phyloP scores from a whole-genome alignment of 2,113 vertebrate genomes.

The Myodes glareolus region DNA sequence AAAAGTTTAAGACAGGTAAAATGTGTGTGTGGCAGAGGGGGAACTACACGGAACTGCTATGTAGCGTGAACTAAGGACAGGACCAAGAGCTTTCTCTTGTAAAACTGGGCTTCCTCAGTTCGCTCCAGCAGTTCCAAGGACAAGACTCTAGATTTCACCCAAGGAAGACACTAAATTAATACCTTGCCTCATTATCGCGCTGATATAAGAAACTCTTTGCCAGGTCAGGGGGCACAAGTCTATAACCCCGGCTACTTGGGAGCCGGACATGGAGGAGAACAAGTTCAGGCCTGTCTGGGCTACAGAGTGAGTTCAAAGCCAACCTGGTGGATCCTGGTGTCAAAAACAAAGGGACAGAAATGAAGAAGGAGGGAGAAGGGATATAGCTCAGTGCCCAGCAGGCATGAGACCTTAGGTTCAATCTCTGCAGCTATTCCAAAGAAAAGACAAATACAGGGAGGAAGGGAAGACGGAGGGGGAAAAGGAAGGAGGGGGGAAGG shows the following conservation, averaged over 20 bases:
- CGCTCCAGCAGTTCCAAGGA: neutral
- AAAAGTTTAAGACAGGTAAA: constrained; percentile 66
- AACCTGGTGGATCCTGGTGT: neutral
- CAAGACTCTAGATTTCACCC: neutral
- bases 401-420: neutral
- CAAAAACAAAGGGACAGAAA: neutral
- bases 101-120: neutral
- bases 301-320: neutral
- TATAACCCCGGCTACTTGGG: neutral
- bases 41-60: neutral
- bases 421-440: neutral
- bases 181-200: neutral
- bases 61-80: constrained; percentile 14
- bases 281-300: neutral
- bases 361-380: neutral
- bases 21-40: neutral
- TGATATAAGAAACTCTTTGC: neutral
- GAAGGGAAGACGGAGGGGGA: too few relatives aligned
- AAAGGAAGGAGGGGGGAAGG: neutral
- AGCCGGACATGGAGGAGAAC: neutral
- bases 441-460: neutral
- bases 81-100: neutral
- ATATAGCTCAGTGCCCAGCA: neutral
- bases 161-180: neutral
- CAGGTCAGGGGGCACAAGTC: neutral